Evolutionary conservation across 2,113 vertebrate genomes (phyloP), one percentile per base, ranked within the genome.

Genomic region (Psophia crepitans): DNA sequence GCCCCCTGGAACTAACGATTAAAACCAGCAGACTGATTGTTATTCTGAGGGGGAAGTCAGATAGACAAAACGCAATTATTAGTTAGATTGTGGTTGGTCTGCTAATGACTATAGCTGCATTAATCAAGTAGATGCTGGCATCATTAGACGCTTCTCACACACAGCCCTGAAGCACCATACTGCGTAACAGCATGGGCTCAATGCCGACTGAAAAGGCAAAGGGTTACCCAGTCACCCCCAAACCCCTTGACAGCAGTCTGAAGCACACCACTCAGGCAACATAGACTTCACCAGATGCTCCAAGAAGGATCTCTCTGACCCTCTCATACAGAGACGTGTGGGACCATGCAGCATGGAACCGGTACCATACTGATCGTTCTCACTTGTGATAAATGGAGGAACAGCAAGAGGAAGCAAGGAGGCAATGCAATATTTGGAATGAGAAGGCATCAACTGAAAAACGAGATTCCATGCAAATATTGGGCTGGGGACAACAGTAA

Each of bases 311-410:
- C 16, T 30, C 53, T 49, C 64, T 28, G 54, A 69, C 22, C 35
- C n/a, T 61, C 32, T 74, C 43, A 6, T 14, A 61, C 3, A 61
- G 46, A 63, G 28, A 15, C 0, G 1, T 22, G 44, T 53, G 41
- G 60, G 32, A 81, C 26, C 27, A 81, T 1, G 8, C 35, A 76
- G 26, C 14, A 39, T 0, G 66, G 28, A 93, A 56, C 9, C 0
- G 0, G 11, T 12, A 27, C 14, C 8, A 10, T 8, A 23, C 1
- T 14, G 32, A 65, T 17, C 0, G 0, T 18, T 73, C 71, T 69
- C 28, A 54, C 26, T 74, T 87, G 19, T 48, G 27, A 54, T 84
- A 58, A 80, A 48, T 4, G 5, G 14, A 89, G 37, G 17, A 60
- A 60, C 1, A 12, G 21, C 3, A 54, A 51, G 2, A 83, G 30